Conservation (phyloP, 2,888 invertebrate species). For the Eristalis arbustorum region DNA sequence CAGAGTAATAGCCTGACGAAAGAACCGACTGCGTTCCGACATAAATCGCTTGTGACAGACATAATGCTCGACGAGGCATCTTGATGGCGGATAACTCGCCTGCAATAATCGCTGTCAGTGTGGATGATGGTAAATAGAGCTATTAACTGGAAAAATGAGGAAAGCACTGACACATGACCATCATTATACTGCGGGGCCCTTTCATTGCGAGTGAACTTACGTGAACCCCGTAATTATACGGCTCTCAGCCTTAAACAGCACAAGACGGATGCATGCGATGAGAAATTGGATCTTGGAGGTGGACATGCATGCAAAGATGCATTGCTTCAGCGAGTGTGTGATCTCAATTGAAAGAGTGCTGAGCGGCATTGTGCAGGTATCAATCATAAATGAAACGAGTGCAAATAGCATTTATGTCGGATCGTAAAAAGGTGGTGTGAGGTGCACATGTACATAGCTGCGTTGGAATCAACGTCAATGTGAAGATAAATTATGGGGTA, state of each 20-base stretch:
- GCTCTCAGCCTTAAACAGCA: background rate
- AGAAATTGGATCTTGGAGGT: background rate
- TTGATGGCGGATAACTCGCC: background rate
- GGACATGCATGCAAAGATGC: background rate
- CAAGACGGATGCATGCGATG: background rate
- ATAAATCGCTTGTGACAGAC: slow-evolving; percentile 42
- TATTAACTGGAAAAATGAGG: slow-evolving; percentile 42
- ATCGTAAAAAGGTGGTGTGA: background rate
- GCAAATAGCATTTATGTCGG: background rate
- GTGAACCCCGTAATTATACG: slow-evolving; percentile 36
- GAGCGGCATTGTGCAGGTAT: background rate
- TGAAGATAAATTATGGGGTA: background rate
- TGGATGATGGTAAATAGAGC: slow-evolving; percentile 45
- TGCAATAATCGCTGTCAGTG: slow-evolving; percentile 26
- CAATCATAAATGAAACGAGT: background rate
- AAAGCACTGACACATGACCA: slow-evolving; percentile 31
- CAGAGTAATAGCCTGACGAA: slow-evolving; percentile 4
- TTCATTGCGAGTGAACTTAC: slow-evolving; percentile 28
- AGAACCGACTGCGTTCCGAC: background rate
- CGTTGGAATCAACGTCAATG: background rate
- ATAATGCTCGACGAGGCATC: slow-evolving; percentile 4
- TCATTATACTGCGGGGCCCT: slow-evolving; percentile 21
- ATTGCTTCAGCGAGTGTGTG: background rate
- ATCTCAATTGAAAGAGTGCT: background rate
- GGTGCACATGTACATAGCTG: background rate